phyloP scores from a whole-genome alignment of 2,113 vertebrate genomes.

The Pimephales promelas region DNA sequence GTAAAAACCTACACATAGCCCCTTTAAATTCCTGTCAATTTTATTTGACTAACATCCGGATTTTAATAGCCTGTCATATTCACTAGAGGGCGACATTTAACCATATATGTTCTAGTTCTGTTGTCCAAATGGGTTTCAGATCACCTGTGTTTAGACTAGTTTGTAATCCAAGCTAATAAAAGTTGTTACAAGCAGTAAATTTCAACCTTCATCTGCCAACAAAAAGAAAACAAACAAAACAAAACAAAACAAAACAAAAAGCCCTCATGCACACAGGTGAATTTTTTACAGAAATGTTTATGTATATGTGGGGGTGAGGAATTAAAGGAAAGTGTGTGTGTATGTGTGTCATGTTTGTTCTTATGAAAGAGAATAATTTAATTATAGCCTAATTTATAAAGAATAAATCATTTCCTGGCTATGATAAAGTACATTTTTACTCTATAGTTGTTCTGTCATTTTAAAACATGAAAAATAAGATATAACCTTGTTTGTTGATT shows the following conservation, averaged over 20 bases:
- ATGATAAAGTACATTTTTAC: not conserved
- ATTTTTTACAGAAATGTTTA: not conserved
- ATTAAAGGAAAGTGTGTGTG: not conserved
- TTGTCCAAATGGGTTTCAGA: not conserved
- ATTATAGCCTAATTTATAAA: not conserved
- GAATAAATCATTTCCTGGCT: not conserved
- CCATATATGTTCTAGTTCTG: not conserved
- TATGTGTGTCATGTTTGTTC: not conserved
- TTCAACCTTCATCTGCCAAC: not conserved
- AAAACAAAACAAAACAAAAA: too few relatives aligned
- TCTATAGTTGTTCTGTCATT: not conserved
- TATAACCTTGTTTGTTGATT: too few relatives aligned
- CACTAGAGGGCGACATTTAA: slow-evolving; percentile 40
- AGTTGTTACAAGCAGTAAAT: not conserved
- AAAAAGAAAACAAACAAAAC: too few relatives aligned
- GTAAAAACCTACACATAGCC: too few relatives aligned
- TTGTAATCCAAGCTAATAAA: not conserved
- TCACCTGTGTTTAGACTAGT: not conserved
- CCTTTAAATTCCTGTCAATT: not conserved
- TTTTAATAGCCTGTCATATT: not conserved
- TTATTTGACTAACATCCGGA: not conserved
- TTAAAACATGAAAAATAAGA: too few relatives aligned
- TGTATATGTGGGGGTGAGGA: not conserved
- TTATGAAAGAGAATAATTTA: not conserved
- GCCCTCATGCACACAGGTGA: too few relatives aligned